phyloP scores from a whole-genome alignment of 37 sponge, comb jelly and placozoan species.

The Cladorhizidae sp. region DNA sequence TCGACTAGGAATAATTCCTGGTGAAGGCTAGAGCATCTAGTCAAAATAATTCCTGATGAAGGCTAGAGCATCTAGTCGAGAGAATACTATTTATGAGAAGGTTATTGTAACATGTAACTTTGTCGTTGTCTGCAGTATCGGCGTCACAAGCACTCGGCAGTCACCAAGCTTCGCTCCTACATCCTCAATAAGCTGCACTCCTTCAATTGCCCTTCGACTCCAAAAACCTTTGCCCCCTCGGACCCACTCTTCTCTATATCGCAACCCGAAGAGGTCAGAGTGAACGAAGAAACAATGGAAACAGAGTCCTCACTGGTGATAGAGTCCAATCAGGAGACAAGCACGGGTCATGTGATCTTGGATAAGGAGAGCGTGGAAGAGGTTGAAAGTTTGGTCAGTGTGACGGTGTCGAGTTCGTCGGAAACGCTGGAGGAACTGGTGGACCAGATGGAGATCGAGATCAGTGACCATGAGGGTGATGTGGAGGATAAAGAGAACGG shows the following conservation, averaged over 20 bases:
- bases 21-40: too few relatives aligned
- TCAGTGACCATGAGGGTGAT: constrained; percentile 56
- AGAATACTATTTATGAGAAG: too few relatives aligned
- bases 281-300: constrained; percentile 17
- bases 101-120: too few relatives aligned
- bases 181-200: constrained; percentile 46
- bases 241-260: background rate
- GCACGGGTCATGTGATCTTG: background rate
- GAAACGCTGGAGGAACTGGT: constrained; percentile 51
- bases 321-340: constrained; percentile 33
- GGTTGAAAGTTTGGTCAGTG: background rate
- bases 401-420: background rate
- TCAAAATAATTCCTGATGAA: too few relatives aligned
- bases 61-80: too few relatives aligned
- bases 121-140: constrained; percentile 58
- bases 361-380: constrained; percentile 1
- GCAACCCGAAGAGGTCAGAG: background rate
- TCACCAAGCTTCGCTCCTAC: constrained; percentile 47
- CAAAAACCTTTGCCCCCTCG: background rate
- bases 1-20: too few relatives aligned
- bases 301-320: background rate
- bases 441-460: constrained; percentile 78
- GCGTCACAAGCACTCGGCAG: constrained; percentile 45
- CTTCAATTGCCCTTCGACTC: constrained; percentile 14
- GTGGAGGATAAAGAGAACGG: constrained; percentile 9